These are phyloP conservation scores for Phyto melanocephala DNA, from an alignment of 2,888 invertebrate genomes.

Conservation along the genomic window DNA sequence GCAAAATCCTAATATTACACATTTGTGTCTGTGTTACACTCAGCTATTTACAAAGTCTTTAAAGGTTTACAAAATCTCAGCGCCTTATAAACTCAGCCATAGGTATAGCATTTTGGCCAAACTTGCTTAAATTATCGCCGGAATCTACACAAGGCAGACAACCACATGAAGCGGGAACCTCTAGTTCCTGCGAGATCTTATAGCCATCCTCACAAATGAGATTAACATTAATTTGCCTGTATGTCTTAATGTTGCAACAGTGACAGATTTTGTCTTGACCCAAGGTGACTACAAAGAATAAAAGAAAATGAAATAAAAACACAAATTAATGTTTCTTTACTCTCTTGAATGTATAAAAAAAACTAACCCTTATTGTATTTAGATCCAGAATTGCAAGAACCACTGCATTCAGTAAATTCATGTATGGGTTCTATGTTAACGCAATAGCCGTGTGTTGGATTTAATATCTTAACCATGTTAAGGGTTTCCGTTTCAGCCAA, in stretches of 20 bases:
- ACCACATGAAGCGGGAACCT: conserved; percentile 74
- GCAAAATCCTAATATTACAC: too few relatives aligned
- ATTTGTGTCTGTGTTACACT: too few relatives aligned
- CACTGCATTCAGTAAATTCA: conserved; percentile 85
- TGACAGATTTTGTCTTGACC: conserved; percentile 81
- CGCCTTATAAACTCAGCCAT: conserved; percentile 58
- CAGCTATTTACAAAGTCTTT: too few relatives aligned
- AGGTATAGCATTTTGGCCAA: conserved; percentile 56
- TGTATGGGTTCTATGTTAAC: conserved; percentile 82
- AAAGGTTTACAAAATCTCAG: background rate
- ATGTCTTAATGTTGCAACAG: conserved; percentile 81
- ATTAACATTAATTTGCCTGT: conserved; percentile 72
- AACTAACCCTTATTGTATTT: conserved; percentile 83
- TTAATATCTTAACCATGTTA: conserved; percentile 80
- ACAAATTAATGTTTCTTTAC: background rate
- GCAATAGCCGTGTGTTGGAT: conserved; percentile 82
- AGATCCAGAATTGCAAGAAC: conserved; percentile 85
- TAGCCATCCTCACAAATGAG: conserved; percentile 80
- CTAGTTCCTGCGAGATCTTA: conserved; percentile 69
- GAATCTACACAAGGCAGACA: conserved; percentile 72
- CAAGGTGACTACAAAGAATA: conserved; percentile 79
- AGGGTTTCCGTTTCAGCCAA: conserved; percentile 81
- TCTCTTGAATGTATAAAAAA: background rate
- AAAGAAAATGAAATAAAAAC: background rate
- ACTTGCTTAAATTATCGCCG: conserved; percentile 61